Evolutionary conservation across 2,113 vertebrate genomes (phyloP).

Genomic region (Apus apus): DNA sequence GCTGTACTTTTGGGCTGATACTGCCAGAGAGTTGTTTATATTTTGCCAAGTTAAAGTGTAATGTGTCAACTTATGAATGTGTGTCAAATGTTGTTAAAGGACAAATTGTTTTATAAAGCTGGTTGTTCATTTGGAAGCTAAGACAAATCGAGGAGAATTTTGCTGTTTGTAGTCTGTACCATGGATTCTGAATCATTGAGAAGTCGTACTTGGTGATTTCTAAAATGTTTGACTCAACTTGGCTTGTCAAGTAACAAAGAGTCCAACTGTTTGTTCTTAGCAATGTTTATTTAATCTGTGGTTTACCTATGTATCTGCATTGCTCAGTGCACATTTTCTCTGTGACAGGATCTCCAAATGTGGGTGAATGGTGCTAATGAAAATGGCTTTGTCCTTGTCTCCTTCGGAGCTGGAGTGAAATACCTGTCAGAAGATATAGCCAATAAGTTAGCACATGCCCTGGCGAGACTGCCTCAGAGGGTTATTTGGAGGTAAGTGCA

Average conservation of each 20-base stretch:
- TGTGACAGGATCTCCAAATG: constrained; percentile 84
- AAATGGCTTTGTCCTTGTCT: constrained; percentile 94
- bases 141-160: neutral
- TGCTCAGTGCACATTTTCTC: neutral
- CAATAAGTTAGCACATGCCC: constrained; percentile 88
- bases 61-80: neutral
- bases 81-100: neutral
- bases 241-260: neutral
- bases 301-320: neutral
- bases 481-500: constrained; percentile 93
- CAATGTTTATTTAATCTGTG: neutral
- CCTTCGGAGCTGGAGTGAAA: constrained; percentile 97
- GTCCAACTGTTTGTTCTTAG: neutral
- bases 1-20: neutral
- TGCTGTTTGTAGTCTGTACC: rapidly evolving
- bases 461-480: constrained; percentile 89
- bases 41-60: neutral
- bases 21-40: rapidly evolving
- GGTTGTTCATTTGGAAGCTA: neutral
- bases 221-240: neutral
- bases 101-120: neutral
- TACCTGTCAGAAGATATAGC: constrained; percentile 95
- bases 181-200: rapidly evolving
- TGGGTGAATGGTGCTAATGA: constrained; percentile 90
- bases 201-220: rapidly evolving